Conservation (phyloP, 1,140 invertebrate species). For the Orchesella cincta region DNA sequence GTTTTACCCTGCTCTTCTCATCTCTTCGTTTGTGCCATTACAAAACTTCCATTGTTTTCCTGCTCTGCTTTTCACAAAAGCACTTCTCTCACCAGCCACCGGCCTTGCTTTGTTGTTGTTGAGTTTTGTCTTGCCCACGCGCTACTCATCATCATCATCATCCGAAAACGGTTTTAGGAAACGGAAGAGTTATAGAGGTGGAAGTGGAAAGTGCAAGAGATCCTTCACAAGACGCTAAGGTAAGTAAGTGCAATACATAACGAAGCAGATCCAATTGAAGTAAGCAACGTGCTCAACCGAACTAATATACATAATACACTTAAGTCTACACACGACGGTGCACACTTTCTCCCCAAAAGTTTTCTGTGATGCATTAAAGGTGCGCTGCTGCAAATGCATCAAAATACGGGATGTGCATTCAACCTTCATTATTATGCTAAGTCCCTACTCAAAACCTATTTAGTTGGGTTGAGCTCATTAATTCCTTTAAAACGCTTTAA, state of each 20-base stretch:
- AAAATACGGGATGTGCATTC: not conserved
- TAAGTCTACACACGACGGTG: too few species aligned
- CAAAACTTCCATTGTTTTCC: not conserved
- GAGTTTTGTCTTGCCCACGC: too few species aligned
- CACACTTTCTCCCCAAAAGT: too few species aligned
- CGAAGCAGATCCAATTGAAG: not conserved
- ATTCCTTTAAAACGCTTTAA: conserved; percentile 15
- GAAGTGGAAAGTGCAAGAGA: not conserved
- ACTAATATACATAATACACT: too few species aligned
- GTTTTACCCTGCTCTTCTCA: not conserved
- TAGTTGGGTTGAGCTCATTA: conserved; percentile 15
- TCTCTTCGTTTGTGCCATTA: too few species aligned
- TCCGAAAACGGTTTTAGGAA: too few species aligned
- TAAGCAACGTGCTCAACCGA: too few species aligned
- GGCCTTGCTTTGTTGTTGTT: not conserved
- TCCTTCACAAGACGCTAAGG: conserved; percentile 9
- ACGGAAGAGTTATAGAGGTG: too few species aligned
- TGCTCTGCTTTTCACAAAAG: not conserved
- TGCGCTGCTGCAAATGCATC: too few species aligned
- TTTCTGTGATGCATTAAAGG: too few species aligned
- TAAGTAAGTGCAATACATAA: conserved; percentile 19
- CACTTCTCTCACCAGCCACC: not conserved
- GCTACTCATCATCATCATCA: too few species aligned
- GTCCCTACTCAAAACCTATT: not conserved
- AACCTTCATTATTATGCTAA: conserved; percentile 16